Evolutionary conservation across 2,113 vertebrate species (phyloP).

Genomic region (Zingel zingel): DNA sequence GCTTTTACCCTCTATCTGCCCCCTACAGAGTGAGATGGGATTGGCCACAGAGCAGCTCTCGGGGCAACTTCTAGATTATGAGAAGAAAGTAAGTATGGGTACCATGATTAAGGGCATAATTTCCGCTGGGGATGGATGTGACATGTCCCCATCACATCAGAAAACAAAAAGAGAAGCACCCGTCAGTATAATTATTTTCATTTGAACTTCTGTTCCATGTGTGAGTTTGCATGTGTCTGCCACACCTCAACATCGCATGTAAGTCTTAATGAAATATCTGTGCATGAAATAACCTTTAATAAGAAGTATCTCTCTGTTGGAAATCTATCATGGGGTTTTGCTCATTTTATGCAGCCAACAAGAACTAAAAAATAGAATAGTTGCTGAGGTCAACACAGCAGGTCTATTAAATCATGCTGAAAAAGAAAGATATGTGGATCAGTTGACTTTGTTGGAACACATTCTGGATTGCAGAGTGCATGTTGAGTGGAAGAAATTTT

Average conservation of each 20-base stretch:
- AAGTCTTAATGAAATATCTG: constrained; percentile 10
- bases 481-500: neutral
- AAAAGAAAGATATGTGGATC: neutral
- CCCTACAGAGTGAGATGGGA: constrained; percentile 95
- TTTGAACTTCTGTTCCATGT: neutral
- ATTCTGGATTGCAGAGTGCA: neutral
- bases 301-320: neutral
- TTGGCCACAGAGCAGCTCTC: constrained; percentile 97
- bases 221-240: constrained; percentile 15
- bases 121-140: neutral
- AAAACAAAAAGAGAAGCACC: neutral
- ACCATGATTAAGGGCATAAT: neutral
- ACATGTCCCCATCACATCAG: neutral
- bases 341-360: neutral
- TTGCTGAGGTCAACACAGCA: constrained; percentile 1
- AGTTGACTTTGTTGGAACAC: neutral
- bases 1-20: neutral
- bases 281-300: neutral
- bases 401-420: constrained; percentile 2
- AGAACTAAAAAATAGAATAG: neutral
- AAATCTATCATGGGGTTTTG: neutral
- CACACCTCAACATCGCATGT: neutral
- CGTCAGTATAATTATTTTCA: neutral
- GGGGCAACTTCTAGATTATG: constrained; percentile 93
- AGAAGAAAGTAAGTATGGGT: constrained; percentile 90